Base-by-base conservation (phyloP, 2,797 vertebrate genomes). In the Spinus pinus region DNA sequence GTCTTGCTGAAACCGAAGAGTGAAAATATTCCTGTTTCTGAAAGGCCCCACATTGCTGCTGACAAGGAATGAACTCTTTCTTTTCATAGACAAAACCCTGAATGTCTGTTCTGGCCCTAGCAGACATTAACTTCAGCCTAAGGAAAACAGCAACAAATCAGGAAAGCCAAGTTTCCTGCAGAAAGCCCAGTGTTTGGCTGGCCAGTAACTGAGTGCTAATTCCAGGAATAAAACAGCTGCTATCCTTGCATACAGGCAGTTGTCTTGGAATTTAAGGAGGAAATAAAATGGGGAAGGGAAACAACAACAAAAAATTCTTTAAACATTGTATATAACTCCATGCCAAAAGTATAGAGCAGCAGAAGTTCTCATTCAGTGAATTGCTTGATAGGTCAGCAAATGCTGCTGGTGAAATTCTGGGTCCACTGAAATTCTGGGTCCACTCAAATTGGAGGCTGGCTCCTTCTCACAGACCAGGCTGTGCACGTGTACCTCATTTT, bases 201-300 rank as follows among this genome's bases (percentile, higher is more conserved):
- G 89, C 75, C 4, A 0, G 78, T 85, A 91, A 92, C 67, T n/a
- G 72, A 91, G 64, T 69, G 77, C 82, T 85, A 88, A 89, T 82
- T 88, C 84, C 89, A 93, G 93, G 94, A 95, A 91, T 81, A 93
- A 93, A 94, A 35, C 89, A 93, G 89, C 72, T 93, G 81, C 79
- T 92, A 57, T 87, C 87, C 91, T 88, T 94, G 81, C 66, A 79
- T 72, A 66, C 51, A 83, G 77, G 54, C 79, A 49, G 57, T 69
- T 58, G 47, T 91, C 89, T 90, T 85, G 79, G 95, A 95, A 95
- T 94, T 92, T 58, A 72, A 83, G 92, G 89, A 93, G 81, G 89
- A 96, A 96, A 88, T 83, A 22, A 86, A 96, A 83, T 8, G 24
- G 53, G 50, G 87, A 88, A 93, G 81, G 72, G 72, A 91, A 93